These are phyloP conservation scores for Centroberyx gerrardi DNA, from an alignment of 2,797 vertebrate species.

Conservation along the genomic window DNA sequence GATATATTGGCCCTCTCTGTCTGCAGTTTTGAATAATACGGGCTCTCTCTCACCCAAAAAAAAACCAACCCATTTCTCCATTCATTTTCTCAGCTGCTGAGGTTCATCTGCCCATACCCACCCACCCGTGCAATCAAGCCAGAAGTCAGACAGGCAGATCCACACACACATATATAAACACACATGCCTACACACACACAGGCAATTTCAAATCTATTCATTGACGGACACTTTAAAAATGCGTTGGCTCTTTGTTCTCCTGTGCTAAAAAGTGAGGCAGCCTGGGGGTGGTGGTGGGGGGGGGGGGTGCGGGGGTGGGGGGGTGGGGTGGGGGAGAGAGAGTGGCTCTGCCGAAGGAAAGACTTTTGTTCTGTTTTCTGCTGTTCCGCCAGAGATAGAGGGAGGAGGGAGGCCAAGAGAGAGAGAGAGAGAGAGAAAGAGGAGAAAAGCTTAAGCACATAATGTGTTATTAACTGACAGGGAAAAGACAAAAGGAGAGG, in stretches of 20 bases:
- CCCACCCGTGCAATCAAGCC: constrained; percentile 29
- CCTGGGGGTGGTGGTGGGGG: constrained; percentile 16
- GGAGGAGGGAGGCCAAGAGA: constrained; percentile 27
- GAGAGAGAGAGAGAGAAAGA: constrained; percentile 34
- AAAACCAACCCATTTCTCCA: constrained; percentile 5
- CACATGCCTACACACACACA: constrained; percentile 14
- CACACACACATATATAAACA: neutral
- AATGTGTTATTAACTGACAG: constrained; percentile 65
- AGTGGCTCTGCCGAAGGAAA: constrained; percentile 39
- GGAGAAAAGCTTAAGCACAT: constrained; percentile 44
- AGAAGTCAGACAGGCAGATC: neutral
- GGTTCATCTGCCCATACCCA: constrained; percentile 23
- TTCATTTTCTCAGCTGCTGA: constrained; percentile 28
- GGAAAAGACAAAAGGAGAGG: constrained; percentile 32
- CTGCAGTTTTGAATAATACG: constrained; percentile 17
- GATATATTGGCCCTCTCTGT: neutral
- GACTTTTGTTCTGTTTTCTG: constrained; percentile 56
- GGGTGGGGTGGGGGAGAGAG: constrained; percentile 17
- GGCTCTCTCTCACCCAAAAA: neutral
- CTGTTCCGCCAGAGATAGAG: constrained; percentile 62
- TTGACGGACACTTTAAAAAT: constrained; percentile 60
- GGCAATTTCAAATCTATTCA: constrained; percentile 33
- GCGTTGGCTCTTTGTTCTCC: constrained; percentile 52
- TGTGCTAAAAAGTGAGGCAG: constrained; percentile 44
- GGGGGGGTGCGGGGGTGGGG: constrained; percentile 15